Conservation (phyloP, 30 jellyfish, hydroid and myxozoan species). For the Haliclystus octoradiatus region DNA sequence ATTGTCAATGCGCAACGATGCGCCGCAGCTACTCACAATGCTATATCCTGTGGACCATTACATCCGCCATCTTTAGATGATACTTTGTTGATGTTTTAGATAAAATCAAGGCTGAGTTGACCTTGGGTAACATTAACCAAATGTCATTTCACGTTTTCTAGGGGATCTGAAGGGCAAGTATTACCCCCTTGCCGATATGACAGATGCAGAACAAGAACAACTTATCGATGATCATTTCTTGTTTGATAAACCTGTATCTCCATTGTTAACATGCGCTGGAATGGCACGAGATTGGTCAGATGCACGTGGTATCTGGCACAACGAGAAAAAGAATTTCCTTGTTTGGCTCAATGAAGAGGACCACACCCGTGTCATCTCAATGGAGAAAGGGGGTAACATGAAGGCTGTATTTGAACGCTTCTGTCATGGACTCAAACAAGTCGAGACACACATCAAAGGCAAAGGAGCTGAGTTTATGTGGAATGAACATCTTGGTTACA, state of each 20-base stretch:
- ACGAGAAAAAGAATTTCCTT: conserved; percentile 50
- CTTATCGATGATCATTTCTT: conserved; percentile 60
- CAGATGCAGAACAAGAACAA: conserved; percentile 57
- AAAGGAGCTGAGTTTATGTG: conserved; percentile 68
- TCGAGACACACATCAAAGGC: conserved; percentile 41
- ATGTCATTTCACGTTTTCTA: no score
- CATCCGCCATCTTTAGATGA: no score
- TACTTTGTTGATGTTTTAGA: no score
- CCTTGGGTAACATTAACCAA: no score
- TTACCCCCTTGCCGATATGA: conserved; percentile 42
- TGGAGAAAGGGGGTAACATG: conserved; percentile 89
- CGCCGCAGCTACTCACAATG: no score
- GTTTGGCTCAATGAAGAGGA: conserved; percentile 92
- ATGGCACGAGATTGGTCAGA: conserved; percentile 93
- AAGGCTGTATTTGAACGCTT: conserved; percentile 52
- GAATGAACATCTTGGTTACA: conserved; percentile 75
- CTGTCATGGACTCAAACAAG: conserved; percentile 43
- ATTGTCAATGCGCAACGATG: no score
- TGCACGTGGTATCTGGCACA: conserved; percentile 78
- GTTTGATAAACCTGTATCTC: conserved; percentile 85
- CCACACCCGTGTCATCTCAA: conserved; percentile 72
- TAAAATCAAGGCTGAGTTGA: no score
- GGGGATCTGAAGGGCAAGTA: conserved; percentile 25
- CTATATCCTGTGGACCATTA: no score
- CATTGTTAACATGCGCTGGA: conserved; percentile 56